Percentiles rank a stretch among this genome's conserved stretches.
Evolutionary conservation across 2,113 vertebrate genomes (phyloP).

Genomic region (Sceloporus undulatus): DNA sequence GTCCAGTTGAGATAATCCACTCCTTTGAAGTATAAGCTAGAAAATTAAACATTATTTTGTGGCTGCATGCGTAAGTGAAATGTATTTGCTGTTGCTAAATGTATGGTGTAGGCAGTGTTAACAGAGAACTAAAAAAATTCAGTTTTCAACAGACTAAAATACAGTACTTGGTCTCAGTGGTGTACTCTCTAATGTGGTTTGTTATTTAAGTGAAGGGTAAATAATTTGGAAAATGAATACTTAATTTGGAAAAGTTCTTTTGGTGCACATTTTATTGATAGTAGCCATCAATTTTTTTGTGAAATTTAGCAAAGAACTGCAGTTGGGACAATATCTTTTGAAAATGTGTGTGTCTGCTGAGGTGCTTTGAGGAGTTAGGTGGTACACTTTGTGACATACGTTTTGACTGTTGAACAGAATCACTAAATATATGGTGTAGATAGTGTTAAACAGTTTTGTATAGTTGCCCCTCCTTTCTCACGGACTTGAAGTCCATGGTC

Average conservation of each 20-base stretch:
- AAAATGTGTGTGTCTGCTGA: background rate
- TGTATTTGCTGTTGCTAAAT: background rate
- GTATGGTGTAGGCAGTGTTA: too few species aligned
- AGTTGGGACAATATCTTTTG: background rate
- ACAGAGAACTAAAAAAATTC: background rate
- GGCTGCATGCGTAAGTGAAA: background rate
- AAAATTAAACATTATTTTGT: background rate
- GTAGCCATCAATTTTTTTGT: background rate
- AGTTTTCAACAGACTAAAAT: background rate
- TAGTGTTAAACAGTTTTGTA: background rate
- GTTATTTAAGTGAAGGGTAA: background rate
- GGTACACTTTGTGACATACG: background rate
- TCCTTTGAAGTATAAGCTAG: too few species aligned
- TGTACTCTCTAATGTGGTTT: background rate
- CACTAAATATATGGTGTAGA: too few species aligned
- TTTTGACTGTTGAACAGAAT: background rate
- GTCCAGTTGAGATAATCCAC: background rate
- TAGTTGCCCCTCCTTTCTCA: too few species aligned
- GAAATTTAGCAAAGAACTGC: background rate
- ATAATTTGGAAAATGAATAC: background rate
- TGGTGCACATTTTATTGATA: background rate
- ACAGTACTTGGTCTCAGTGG: too few species aligned
- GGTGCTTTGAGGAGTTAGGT: background rate
- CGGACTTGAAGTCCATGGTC: too few species aligned
- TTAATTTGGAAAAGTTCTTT: background rate